A percentile compares a stretch with the other conserved stretches of the same genome.
Evolutionary conservation across 2,797 vertebrate species (phyloP).

Genomic region (Gymnoscopelus microlampas): DNA sequence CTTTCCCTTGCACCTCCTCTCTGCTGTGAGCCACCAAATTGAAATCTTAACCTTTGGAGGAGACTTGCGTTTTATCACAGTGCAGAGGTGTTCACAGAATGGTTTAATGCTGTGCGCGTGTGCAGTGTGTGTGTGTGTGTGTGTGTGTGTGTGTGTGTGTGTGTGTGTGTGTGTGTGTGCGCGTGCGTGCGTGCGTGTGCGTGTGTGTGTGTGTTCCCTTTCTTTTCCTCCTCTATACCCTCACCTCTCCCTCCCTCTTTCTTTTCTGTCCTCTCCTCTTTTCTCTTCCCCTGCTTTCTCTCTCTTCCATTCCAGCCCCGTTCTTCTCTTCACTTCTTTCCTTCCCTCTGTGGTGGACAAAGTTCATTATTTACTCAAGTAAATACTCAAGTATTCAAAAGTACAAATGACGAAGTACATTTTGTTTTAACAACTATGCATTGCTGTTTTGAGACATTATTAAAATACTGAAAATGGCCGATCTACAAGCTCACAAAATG

Average conservation of each 20-base stretch:
- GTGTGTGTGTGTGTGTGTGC: not conserved
- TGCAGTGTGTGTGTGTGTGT: not conserved
- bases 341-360: constrained; percentile 25
- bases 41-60: constrained; percentile 72
- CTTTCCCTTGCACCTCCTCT: constrained; percentile 33
- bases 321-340: constrained; percentile 30
- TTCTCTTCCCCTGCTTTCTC: constrained; percentile 6
- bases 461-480: too few relatives aligned
- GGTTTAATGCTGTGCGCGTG: constrained; percentile 2
- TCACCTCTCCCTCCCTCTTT: constrained; percentile 26
- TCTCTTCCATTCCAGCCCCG: constrained; percentile 29
- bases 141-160: not conserved
- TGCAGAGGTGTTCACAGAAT: constrained; percentile 51
- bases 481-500: too few relatives aligned
- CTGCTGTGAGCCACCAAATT: constrained; percentile 60
- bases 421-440: too few relatives aligned
- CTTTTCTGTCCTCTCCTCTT: constrained; percentile 5
- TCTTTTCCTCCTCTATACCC: not conserved
- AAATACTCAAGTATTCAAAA: too few relatives aligned
- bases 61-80: constrained; percentile 67
- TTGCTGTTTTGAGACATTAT: too few relatives aligned
- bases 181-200: too few relatives aligned
- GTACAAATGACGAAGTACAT: too few relatives aligned
- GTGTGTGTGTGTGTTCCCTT: not conserved
- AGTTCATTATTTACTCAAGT: too few relatives aligned